Percentiles rank a stretch among this genome's conserved stretches.
These are phyloP conservation scores for Aelia acuminata DNA, from an alignment of 2,888 invertebrate species.

Conservation along the genomic window DNA sequence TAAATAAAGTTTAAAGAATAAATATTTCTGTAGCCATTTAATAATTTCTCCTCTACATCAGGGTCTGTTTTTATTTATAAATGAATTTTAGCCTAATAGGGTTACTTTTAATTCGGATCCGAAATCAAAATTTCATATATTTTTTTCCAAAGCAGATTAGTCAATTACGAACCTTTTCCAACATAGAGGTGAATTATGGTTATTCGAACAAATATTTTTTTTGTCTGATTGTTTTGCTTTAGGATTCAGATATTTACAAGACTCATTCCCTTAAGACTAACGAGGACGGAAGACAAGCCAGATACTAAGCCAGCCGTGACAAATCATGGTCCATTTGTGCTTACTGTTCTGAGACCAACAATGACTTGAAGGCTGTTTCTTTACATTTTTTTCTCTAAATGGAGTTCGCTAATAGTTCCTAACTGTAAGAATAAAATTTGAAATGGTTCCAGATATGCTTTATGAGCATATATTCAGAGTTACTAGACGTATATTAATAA, in stretches of 20 bases:
- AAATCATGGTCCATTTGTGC: conserved; percentile 3
- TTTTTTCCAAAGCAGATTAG: no score
- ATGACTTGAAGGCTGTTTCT: not conserved
- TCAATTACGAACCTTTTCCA: no score
- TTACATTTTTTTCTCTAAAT: not conserved
- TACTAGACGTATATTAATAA: not conserved
- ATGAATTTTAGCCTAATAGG: no score
- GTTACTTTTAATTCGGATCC: no score
- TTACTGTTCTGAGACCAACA: conserved; percentile 7
- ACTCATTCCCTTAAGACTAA: not conserved
- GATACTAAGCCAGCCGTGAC: not conserved
- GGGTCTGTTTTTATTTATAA: no score
- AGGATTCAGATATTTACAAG: not conserved
- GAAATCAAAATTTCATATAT: no score
- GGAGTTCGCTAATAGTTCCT: conserved; percentile 3
- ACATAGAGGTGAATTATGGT: no score
- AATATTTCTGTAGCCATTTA: no score
- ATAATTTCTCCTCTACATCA: no score
- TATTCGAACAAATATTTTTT: no score
- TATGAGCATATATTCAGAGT: not conserved
- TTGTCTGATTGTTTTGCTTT: not conserved
- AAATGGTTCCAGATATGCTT: not conserved
- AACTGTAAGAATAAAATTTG: not conserved
- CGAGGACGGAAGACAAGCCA: not conserved
- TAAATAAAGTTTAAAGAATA: no score